phyloP scores from a whole-genome alignment of 2,797 vertebrate species.

The Scyliorhinus canicula region DNA sequence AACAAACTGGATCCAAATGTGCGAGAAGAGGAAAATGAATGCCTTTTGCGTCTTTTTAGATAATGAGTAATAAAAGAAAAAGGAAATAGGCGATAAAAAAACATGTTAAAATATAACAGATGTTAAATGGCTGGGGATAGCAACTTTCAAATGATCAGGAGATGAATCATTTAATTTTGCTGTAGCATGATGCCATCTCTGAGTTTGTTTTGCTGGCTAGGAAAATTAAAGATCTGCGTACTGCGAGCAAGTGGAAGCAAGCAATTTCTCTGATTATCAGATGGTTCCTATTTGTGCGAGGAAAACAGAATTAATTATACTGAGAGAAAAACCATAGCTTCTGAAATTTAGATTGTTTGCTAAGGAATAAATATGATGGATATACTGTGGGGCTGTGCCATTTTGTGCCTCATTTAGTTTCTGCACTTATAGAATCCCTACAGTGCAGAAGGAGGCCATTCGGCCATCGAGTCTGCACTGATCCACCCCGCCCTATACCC shows the following conservation, averaged over 20 bases:
- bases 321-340: not conserved
- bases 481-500: too few species aligned
- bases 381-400: too few species aligned
- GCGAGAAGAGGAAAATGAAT: not conserved
- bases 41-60: not conserved
- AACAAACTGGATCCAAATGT: not conserved
- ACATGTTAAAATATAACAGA: not conserved
- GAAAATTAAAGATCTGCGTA: not conserved
- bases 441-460: too few species aligned
- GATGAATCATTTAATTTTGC: not conserved
- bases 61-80: not conserved
- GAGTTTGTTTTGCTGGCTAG: not conserved
- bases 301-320: not conserved
- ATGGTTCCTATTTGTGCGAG: not conserved
- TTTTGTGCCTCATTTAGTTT: not conserved
- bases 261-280: not conserved
- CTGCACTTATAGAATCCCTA: too few species aligned
- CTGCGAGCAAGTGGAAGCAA: not conserved
- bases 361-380: not conserved
- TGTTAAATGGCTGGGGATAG: not conserved
- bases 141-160: not conserved
- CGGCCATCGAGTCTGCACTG: too few species aligned
- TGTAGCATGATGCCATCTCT: not conserved
- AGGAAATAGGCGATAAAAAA: not conserved
- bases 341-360: not conserved